Evolutionary conservation across 2,888 invertebrate species (phyloP), one percentile per base, ranked within the genome.

Genomic region (Cryptocephalus moraei): DNA sequence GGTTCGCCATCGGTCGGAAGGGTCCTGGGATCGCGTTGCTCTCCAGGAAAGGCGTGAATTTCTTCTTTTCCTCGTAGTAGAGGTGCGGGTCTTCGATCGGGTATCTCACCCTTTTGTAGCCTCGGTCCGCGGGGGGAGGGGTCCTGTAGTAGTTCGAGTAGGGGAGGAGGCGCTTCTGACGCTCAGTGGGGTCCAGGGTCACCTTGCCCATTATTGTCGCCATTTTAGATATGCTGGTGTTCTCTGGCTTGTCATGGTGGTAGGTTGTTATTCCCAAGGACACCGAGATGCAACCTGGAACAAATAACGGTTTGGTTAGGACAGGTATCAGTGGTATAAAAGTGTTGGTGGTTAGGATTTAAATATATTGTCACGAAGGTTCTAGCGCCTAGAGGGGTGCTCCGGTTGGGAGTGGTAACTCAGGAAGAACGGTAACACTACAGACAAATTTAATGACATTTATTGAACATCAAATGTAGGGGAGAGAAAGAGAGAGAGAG

Each of bases 61-160:
- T 53, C 33, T 43, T 47, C 39, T 49, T 49, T 32, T 51, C 43
- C 42, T 57, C 56, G 32, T 57, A 55, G 22, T 22, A 22, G 3
- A 22, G 6, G 6, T 22, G 22, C 6, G 22, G 22, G 6, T 22
- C 22, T 22, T 22, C 22, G 33, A 48, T 38, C 4, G 41, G 45
- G 44, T 52, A 34, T 34, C 33, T 11, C 4, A 36, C 12, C 36
- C n/a, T 12, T 36, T 36, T 4, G 6, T 36, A 11, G 32, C 32
- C 11, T 42, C n/a, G 14, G 11, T 40, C 8, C 6, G 36, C 2
- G 3, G 12, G 36, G 62, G 75, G 64, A 62, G 72, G 67, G n/a
- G 82, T 73, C 32, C 78, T 73, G 66, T 88, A 89, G 69, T 83
- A 90, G 33, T 86, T 86, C 79, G 86, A 84, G 66, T 89, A 89